Conservation (phyloP, 1,140 invertebrate genomes). For the Arion vulgaris region DNA sequence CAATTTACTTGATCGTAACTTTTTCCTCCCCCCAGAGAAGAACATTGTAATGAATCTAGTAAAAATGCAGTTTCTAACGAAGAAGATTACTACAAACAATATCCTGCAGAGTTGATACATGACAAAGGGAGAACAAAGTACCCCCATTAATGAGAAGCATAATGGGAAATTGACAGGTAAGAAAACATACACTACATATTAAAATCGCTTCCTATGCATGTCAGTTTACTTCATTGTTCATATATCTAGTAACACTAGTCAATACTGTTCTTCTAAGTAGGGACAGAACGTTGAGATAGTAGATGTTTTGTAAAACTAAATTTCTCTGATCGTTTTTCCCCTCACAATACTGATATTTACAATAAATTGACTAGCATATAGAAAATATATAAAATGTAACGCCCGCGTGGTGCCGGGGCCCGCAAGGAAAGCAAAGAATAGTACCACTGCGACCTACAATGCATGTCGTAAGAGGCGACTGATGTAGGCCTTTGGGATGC, state of each 20-base stretch:
- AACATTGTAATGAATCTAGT: slow-evolving; percentile 66
- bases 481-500: too few species aligned
- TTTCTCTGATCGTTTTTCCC: too few species aligned
- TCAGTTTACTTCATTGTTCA: not conserved
- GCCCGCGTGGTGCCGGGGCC: too few species aligned
- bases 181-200: not conserved
- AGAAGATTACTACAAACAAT: slow-evolving; percentile 65
- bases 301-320: too few species aligned
- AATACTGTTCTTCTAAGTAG: not conserved
- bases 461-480: too few species aligned
- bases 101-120: slow-evolving; percentile 46
- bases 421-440: too few species aligned
- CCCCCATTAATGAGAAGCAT: slow-evolving; percentile 59
- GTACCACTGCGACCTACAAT: too few species aligned
- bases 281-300: too few species aligned
- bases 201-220: not conserved
- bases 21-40: slow-evolving; percentile 65
- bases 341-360: too few species aligned
- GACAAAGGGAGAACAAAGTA: slow-evolving; percentile 47
- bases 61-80: slow-evolving; percentile 58
- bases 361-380: too few species aligned
- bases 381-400: too few species aligned
- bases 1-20: too few species aligned
- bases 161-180: slow-evolving; percentile 50
- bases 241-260: not conserved